Percentiles rank a stretch among this genome's conserved stretches.
phyloP scores from a whole-genome alignment of 2,888 invertebrate species.

The Andrena camellia region DNA sequence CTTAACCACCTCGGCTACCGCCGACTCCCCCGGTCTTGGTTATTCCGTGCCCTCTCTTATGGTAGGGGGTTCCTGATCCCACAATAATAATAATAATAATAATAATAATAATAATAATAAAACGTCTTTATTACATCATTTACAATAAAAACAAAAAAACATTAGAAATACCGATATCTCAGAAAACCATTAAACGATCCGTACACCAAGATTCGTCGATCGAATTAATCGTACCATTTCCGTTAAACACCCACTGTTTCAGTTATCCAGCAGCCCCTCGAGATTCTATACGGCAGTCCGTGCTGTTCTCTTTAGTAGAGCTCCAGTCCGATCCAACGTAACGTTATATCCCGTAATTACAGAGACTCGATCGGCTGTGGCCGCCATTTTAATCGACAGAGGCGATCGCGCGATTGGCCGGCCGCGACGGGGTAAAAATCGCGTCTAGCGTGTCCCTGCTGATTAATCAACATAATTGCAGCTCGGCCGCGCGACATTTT shows the following conservation, averaged over 20 bases:
- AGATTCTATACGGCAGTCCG: background rate
- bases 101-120: no score
- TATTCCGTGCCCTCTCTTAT: no score
- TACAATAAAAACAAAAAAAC: no score
- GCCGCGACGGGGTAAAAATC: background rate
- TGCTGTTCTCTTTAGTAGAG: background rate
- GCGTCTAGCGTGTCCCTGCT: slow-evolving; percentile 19
- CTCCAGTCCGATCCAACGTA: slow-evolving; percentile 4
- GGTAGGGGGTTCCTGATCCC: no score
- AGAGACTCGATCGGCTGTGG: background rate
- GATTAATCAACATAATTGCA: slow-evolving; percentile 54
- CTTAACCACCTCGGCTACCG: no score
- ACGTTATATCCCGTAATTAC: slow-evolving; percentile 53
- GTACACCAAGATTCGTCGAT: background rate
- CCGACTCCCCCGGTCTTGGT: no score
- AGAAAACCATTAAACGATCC: background rate
- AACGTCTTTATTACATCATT: no score
- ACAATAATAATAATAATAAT: no score
- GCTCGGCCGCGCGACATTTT: slow-evolving; percentile 11
- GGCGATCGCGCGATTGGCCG: slow-evolving; percentile 13
- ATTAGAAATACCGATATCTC: no score
- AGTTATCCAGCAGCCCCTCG: slow-evolving; percentile 3
- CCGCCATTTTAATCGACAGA: slow-evolving; percentile 38
- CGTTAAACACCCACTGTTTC: background rate
- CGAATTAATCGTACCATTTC: background rate